Conservation (phyloP, 92 coral and sea anemone genomes). For the Phenganax marumi region DNA sequence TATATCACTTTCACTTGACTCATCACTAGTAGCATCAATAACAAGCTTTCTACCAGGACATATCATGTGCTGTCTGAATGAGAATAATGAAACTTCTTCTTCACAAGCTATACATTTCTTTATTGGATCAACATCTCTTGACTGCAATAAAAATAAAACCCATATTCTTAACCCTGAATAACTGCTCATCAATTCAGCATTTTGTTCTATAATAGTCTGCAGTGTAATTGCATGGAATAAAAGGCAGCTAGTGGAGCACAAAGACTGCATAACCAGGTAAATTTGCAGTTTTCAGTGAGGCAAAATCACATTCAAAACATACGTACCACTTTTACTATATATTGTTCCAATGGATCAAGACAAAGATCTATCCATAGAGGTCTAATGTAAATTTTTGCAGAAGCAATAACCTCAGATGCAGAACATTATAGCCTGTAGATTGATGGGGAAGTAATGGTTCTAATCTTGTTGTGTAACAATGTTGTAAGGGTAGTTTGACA, state of each 20-base stretch:
- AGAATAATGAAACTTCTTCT: slow-evolving; percentile 42
- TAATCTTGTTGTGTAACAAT: slow-evolving; percentile 47
- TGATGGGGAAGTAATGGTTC: slow-evolving; percentile 35
- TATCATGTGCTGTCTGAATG: slow-evolving; percentile 53
- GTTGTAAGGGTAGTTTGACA: too few relatives aligned
- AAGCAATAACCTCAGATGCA: slow-evolving; percentile 49
- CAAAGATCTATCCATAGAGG: slow-evolving; percentile 48
- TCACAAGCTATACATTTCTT: slow-evolving; percentile 53
- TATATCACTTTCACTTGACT: too few relatives aligned
- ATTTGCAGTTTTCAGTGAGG: too few relatives aligned
- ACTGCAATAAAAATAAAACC: slow-evolving; percentile 2
- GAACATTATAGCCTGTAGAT: slow-evolving; percentile 49
- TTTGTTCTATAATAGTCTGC: too few relatives aligned
- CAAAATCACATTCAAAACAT: too few relatives aligned
- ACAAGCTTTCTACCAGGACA: slow-evolving; percentile 58
- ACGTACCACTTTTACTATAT: too few relatives aligned
- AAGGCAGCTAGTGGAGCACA: too few relatives aligned
- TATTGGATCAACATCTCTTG: slow-evolving; percentile 47
- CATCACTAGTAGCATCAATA: too few relatives aligned
- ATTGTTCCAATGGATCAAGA: slow-evolving; percentile 42
- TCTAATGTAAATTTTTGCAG: slow-evolving; percentile 48
- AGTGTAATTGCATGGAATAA: too few relatives aligned
- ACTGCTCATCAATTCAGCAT: too few relatives aligned
- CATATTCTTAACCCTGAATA: too few relatives aligned
- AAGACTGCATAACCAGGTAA: too few relatives aligned